Evolutionary conservation across 64 coral and sea anemone genomes (phyloP).

Genomic region (Actinia tenebrosa): DNA sequence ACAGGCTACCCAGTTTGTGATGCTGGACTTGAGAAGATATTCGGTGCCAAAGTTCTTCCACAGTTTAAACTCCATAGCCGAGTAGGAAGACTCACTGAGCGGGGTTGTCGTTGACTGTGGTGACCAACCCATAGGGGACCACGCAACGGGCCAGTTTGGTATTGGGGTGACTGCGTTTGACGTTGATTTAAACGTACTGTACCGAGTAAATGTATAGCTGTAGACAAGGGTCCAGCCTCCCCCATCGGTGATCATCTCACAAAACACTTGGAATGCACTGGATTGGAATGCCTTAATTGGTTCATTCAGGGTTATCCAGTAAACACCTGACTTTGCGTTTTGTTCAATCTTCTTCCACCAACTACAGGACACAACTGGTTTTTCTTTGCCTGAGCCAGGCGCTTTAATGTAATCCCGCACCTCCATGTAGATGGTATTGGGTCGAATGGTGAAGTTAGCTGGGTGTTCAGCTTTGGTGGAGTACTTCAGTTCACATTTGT

Average conservation of each 20-base stretch:
- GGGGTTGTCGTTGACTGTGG: constrained; percentile 31
- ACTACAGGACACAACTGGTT: not conserved
- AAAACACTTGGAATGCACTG: not conserved
- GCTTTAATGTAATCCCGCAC: not conserved
- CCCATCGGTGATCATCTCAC: constrained; percentile 2
- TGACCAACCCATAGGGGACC: not conserved
- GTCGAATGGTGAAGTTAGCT: not conserved
- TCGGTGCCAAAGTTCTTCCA: constrained; percentile 35
- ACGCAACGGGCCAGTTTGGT: not conserved
- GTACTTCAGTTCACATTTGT: too few species aligned
- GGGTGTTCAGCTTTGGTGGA: too few species aligned
- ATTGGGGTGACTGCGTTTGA: not conserved
- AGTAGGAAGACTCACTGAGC: constrained; percentile 34
- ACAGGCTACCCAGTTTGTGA: constrained; percentile 80
- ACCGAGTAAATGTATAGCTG: not conserved
- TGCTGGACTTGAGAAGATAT: constrained; percentile 44
- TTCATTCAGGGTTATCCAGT: not conserved
- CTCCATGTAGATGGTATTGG: not conserved
- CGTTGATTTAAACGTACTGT: not conserved
- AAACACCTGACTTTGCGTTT: not conserved
- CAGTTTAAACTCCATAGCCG: constrained; percentile 41
- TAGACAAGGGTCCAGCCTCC: constrained; percentile 21
- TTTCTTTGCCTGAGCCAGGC: not conserved
- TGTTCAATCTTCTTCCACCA: not conserved
- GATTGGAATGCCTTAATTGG: not conserved